These are phyloP conservation scores for Schrankia costaestrigalis DNA, from an alignment of 2,888 invertebrate genomes.

Conservation along the genomic window DNA sequence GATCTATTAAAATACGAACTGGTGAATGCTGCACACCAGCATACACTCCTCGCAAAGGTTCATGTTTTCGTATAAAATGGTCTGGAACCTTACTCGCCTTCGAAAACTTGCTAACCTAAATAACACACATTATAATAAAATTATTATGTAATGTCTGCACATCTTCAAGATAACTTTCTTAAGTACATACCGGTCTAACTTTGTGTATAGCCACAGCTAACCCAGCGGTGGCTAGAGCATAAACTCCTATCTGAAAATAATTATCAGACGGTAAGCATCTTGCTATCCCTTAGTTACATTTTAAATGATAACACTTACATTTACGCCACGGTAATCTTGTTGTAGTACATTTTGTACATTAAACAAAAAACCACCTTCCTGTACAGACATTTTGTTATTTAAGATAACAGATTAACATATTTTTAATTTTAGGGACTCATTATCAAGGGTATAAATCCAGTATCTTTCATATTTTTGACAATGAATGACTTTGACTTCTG, in stretches of 20 bases:
- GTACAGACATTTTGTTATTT: conserved; percentile 53
- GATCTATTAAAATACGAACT: conserved; percentile 75
- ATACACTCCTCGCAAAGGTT: conserved; percentile 73
- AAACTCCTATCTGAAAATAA: conserved; percentile 78
- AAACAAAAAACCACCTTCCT: conserved; percentile 53
- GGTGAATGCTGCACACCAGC: conserved; percentile 76
- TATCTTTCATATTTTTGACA: conserved; percentile 17
- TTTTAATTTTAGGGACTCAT: conserved; percentile 56
- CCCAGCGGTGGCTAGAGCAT: conserved; percentile 79
- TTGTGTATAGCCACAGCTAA: conserved; percentile 78
- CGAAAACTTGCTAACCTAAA: conserved; percentile 82
- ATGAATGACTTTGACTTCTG: no score
- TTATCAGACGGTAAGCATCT: conserved; percentile 24
- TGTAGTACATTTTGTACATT: conserved; percentile 57
- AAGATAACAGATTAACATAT: conserved; percentile 44
- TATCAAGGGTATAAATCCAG: conserved; percentile 48
- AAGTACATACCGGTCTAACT: conserved; percentile 82
- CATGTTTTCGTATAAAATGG: conserved; percentile 76
- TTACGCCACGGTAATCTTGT: conserved; percentile 73
- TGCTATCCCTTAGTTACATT: conserved; percentile 10
- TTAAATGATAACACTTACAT: conserved; percentile 48
- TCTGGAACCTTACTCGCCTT: conserved; percentile 80
- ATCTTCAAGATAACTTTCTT: conserved; percentile 18
- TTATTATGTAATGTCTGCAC: conserved; percentile 61
- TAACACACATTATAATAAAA: conserved; percentile 25